Evolutionary conservation across 2,888 invertebrate species (phyloP).

Genomic region (Asteroscopus sphinx): DNA sequence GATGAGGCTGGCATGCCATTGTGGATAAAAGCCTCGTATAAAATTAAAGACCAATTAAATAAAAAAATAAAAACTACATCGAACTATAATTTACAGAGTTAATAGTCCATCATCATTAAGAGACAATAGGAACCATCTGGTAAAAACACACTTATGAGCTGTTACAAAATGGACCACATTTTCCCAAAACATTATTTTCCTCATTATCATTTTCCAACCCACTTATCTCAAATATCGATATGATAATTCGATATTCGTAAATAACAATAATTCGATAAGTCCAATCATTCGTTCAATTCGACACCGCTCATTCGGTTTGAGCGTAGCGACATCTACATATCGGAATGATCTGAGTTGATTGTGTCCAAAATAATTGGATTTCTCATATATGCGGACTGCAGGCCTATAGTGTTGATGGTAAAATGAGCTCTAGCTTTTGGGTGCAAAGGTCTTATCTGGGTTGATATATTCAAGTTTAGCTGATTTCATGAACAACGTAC

Average conservation of each 20-base stretch:
- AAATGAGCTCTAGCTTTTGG: constrained; percentile 3
- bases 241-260: constrained; percentile 48
- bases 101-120: too few species aligned
- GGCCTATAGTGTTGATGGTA: constrained; percentile 3
- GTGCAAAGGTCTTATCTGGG: constrained; percentile 16
- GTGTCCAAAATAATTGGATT: constrained; percentile 83
- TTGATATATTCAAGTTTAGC: constrained; percentile 10
- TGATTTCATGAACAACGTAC: constrained; percentile 56
- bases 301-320: constrained; percentile 55
- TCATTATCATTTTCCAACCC: constrained; percentile 30
- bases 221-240: constrained; percentile 44
- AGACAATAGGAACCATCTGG: too few species aligned
- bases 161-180: background rate
- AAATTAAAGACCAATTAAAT: too few species aligned
- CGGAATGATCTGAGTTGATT: constrained; percentile 75
- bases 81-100: too few species aligned
- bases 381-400: constrained; percentile 55
- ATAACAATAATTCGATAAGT: constrained; percentile 60
- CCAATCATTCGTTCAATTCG: constrained; percentile 60
- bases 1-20: too few species aligned
- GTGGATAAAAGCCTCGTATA: too few species aligned
- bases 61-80: too few species aligned
- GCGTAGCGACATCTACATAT: constrained; percentile 56
- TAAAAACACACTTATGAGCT: too few species aligned
- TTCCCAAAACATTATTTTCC: constrained; percentile 14